Base-by-base conservation (phyloP, 2,888 invertebrate genomes). In the Metellina segmentata region DNA sequence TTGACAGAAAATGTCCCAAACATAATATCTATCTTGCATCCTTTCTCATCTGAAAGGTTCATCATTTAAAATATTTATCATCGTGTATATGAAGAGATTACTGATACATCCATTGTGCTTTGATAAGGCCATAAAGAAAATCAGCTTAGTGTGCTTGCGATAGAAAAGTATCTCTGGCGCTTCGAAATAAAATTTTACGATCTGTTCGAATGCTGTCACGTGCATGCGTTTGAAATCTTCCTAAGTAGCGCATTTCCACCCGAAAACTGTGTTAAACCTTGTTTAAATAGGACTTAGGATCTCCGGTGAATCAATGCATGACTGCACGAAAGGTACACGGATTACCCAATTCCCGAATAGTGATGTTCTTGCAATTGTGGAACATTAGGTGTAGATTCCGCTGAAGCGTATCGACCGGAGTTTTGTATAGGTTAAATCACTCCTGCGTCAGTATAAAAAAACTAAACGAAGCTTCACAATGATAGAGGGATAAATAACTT, bases 251-350 rank as follows among this genome's bases (percentile, higher is more conserved):
- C 85, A 75, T 75, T 53, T 75, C 71, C n/a, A 72, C 9, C 49
- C 19, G 49, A 81, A 81, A 81, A 69, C 71, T 19, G 49, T 81
- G 81, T 70, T 81, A 81, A 81, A 49, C 49, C 51, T 75, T 61
- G 85, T 85, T 85, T 85, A 85, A 85, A 85, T 74, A 85, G 61
- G 75, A 51, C 85, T 74, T 53, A 74, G 52, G 74, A 61, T 85
- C 75, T 75, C 13, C 53, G 20, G 74, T 20, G 53, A 85, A 75
- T 74, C 74, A 85, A 85, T 74, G 85, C 85, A 85, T 85, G 85
- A 75, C 85, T n/a, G 61, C 72, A 85, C 53, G 85, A 85, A 75
- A 61, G 53, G 74, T 74, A 34, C n/a, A n/a, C 34, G 72, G 85
- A 85, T 85, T 85, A 85, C 85, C 85, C 85, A 52, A 85, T 53